Base-by-base conservation (phyloP, 2,113 vertebrate genomes). In the Tragelaphus scriptus region DNA sequence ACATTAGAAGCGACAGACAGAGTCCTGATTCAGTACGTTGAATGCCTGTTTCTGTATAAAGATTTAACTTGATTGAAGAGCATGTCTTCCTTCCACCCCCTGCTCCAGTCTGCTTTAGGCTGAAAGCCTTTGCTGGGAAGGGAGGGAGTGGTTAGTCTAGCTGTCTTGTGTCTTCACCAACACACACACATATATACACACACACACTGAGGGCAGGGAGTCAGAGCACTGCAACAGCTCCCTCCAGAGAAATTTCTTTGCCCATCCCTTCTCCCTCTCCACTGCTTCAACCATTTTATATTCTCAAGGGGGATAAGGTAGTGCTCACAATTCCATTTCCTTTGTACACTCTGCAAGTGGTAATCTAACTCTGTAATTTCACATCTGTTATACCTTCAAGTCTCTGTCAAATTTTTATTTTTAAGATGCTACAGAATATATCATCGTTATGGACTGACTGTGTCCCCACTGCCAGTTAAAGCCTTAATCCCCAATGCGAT, bases 1-100 rank as follows among this genome's bases (percentile, higher is more conserved):
- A 90, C 87, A 88, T 61, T 63, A 65, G 36, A 81, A 86, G 89
- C 36, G 86, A 95, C 93, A 87, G 65, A 80, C 55, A 19, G 11
- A 94, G 85, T 59, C n/a, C 53, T 85, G 32, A 32, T 65, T 75
- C 71, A 59, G n/a, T 75, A 49, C 68, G 5, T 17, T 88, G n/a
- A 97, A 95, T 30, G 51, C 12, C 56, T 49, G n/a, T 82, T 93
- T 91, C 68, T 79, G 32, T 56, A 21, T 58, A 91, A 86, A 94
- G 65, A 94, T 93, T 95, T 91, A 81, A 79, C 82, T 80, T 91
- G 77, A 96, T 89, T 96, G 88, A 61, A 71, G 32, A 94, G 47
- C 16, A 23, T 25, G 36, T 2, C 61, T 90, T 36, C 7, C 55
- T 44, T 51, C 26, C 16, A 87, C 28, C 12, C 58, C 26, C 21